A percentile compares a stretch with the other conserved stretches of the same genome.
phyloP scores from a whole-genome alignment of 2,888 invertebrate species.

The Cryptocephalus moraei region DNA sequence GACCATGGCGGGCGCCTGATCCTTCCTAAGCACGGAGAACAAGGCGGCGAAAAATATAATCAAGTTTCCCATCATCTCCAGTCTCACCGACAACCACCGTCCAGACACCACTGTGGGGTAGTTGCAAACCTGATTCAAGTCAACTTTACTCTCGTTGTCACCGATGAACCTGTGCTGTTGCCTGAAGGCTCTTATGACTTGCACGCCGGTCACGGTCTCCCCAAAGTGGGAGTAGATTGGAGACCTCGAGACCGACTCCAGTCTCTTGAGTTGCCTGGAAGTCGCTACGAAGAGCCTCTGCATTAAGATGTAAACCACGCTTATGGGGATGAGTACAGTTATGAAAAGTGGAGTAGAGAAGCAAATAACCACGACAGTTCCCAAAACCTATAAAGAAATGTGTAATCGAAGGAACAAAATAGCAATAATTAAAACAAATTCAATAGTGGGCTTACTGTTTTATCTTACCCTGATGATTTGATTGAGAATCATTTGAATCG shows the following conservation, averaged over 20 bases:
- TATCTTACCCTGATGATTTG: slow-evolving; percentile 11
- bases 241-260: slow-evolving; percentile 88
- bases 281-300: slow-evolving; percentile 92
- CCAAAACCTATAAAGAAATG: slow-evolving; percentile 57
- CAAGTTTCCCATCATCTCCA: slow-evolving; percentile 93
- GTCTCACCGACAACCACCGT: slow-evolving; percentile 87
- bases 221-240: slow-evolving; percentile 96
- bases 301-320: slow-evolving; percentile 70
- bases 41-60: slow-evolving; percentile 90
- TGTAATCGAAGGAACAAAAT: no score
- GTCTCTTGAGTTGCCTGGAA: slow-evolving; percentile 84
- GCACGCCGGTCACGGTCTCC: slow-evolving; percentile 81
- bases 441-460: neutral
- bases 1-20: slow-evolving; percentile 65
- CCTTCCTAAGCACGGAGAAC: slow-evolving; percentile 76
- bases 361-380: slow-evolving; percentile 79
- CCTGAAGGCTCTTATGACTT: slow-evolving; percentile 77
- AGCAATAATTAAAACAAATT: no score
- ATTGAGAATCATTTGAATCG: slow-evolving; percentile 8
- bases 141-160: slow-evolving; percentile 82
- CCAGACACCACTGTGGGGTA: slow-evolving; percentile 89
- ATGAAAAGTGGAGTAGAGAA: slow-evolving; percentile 75
- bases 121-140: slow-evolving; percentile 85
- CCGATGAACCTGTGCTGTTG: slow-evolving; percentile 72
- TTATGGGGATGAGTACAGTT: slow-evolving; percentile 69